These are phyloP conservation scores for Meloe dianella DNA, from an alignment of 2,888 invertebrate genomes.

Conservation along the genomic window DNA sequence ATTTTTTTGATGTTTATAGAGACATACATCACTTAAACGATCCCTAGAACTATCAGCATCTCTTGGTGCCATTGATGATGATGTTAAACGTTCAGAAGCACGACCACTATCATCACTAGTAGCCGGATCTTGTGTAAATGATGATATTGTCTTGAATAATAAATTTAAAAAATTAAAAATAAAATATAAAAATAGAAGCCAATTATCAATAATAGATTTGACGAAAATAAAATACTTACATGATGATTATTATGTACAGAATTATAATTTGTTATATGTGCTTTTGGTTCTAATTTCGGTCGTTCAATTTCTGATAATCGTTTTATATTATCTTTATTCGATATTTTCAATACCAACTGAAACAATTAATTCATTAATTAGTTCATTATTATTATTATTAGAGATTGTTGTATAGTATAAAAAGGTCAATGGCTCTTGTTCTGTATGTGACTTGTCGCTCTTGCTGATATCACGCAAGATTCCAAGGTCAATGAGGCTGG, in stretches of 20 bases:
- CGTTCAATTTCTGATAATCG: slow-evolving; percentile 66
- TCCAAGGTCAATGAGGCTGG: slow-evolving; percentile 45
- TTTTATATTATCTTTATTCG: slow-evolving; percentile 65
- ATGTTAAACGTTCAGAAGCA: slow-evolving; percentile 80
- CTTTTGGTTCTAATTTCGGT: slow-evolving; percentile 65
- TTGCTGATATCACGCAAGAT: slow-evolving; percentile 28
- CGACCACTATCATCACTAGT: slow-evolving; percentile 85
- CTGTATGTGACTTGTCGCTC: slow-evolving; percentile 26
- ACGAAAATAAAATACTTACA: slow-evolving; percentile 51
- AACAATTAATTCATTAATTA: slow-evolving; percentile 43
- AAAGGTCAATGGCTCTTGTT: neutral
- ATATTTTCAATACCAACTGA: slow-evolving; percentile 64
- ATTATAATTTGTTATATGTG: slow-evolving; percentile 65
- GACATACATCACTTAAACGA: slow-evolving; percentile 84
- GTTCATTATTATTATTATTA: neutral
- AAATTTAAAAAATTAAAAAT: slow-evolving; percentile 27
- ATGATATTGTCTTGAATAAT: slow-evolving; percentile 71
- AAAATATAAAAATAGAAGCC: neutral
- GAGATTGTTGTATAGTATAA: neutral
- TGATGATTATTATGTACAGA: slow-evolving; percentile 59
- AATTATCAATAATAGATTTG: too few species aligned
- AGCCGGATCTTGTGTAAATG: slow-evolving; percentile 76
- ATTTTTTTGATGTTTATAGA: neutral
- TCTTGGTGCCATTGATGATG: slow-evolving; percentile 76
- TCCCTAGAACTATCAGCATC: slow-evolving; percentile 84